A percentile compares a stretch with the other conserved stretches of the same genome.
phyloP scores from a whole-genome alignment of 2,113 vertebrate genomes.

The Elephas maximus region DNA sequence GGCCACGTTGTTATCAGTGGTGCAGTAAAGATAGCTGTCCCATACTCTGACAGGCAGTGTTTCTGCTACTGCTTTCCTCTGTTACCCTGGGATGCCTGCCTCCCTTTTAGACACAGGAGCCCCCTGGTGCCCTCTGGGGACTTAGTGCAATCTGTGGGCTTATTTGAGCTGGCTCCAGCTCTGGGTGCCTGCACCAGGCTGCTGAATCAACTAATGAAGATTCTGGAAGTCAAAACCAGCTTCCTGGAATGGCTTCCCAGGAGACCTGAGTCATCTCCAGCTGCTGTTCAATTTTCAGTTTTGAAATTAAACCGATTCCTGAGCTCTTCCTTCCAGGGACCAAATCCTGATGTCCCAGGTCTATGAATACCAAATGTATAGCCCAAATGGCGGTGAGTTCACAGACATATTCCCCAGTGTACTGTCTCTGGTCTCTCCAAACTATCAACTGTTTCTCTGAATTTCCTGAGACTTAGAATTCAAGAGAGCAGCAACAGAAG shows the following conservation, averaged over 20 bases:
- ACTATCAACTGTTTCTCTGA: not conserved
- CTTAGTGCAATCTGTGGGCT: not conserved
- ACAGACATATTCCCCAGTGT: fast-evolving
- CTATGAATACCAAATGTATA: fast-evolving
- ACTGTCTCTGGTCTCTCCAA: not conserved
- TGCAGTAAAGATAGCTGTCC: not conserved
- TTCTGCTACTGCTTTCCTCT: fast-evolving
- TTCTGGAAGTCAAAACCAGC: constrained; percentile 62
- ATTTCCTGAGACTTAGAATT: fast-evolving
- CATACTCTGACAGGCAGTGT: fast-evolving
- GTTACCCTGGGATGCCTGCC: not conserved
- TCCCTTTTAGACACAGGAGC: not conserved
- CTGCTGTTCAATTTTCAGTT: constrained; percentile 66
- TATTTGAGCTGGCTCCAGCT: not conserved
- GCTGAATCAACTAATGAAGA: constrained; percentile 49
- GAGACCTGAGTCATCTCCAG: constrained; percentile 82
- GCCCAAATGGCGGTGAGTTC: fast-evolving
- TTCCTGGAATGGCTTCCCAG: constrained; percentile 76
- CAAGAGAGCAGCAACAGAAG: fast-evolving
- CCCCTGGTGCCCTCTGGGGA: not conserved
- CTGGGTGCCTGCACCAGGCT: not conserved
- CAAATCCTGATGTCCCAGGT: not conserved
- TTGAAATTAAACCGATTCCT: constrained; percentile 19
- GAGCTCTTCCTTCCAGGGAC: not conserved
- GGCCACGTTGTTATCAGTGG: not conserved